Conservation (phyloP, 2,888 invertebrate species). For the Eurytoma californica region DNA sequence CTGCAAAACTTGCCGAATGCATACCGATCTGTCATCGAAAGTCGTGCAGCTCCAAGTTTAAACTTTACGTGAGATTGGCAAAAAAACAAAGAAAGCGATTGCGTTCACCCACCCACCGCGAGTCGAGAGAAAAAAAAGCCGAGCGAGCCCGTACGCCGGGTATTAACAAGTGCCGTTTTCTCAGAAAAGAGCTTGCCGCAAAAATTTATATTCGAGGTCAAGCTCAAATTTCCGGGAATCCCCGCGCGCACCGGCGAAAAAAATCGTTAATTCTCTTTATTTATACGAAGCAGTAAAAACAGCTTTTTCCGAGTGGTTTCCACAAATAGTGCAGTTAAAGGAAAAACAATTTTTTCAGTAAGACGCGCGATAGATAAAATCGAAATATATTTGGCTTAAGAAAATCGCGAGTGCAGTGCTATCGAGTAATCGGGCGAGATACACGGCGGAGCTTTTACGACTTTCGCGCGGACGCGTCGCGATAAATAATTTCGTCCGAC, state of each 20-base stretch:
- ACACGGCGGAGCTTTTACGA: background rate
- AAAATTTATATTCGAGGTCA: no score
- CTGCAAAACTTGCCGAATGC: conserved; percentile 44
- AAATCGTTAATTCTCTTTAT: no score
- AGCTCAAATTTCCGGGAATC: background rate
- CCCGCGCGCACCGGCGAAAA: background rate
- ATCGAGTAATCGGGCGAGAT: background rate
- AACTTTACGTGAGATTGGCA: conserved; percentile 39
- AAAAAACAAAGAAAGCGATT: conserved; percentile 21
- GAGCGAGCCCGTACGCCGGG: conserved; percentile 33
- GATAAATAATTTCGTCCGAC: conserved; percentile 47
- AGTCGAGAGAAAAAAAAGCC: conserved; percentile 45
- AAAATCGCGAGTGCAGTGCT: no score
- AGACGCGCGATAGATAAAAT: no score
- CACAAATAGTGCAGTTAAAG: no score
- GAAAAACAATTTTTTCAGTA: no score
- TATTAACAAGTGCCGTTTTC: conserved; percentile 28
- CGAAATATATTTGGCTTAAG: no score
- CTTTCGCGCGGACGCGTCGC: conserved; percentile 20
- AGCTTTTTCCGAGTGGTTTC: no score
- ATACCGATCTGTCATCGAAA: conserved; percentile 51
- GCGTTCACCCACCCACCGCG: conserved; percentile 52
- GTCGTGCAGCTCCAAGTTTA: conserved; percentile 10
- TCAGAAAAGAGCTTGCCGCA: background rate
- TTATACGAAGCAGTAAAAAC: no score